These are phyloP conservation scores for Boulengeromyrus knoepffleri DNA, from an alignment of 2,113 vertebrate genomes.

Conservation along the genomic window DNA sequence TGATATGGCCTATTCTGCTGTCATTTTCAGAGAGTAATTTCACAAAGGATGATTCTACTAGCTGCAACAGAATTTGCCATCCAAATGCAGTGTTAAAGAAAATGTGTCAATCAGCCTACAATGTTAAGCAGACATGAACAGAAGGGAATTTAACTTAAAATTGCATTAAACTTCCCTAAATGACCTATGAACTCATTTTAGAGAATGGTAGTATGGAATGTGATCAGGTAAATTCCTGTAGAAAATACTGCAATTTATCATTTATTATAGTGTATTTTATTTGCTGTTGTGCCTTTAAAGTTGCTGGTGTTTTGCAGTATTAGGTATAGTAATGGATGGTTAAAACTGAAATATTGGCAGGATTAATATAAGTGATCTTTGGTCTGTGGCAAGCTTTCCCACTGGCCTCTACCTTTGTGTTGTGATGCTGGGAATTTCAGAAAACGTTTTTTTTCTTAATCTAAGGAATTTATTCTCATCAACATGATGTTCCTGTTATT, in stretches of 20 bases:
- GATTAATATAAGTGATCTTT: neutral
- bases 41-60: neutral
- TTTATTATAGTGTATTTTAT: neutral
- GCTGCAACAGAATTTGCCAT: neutral
- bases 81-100: neutral
- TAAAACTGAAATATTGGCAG: neutral
- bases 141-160: neutral
- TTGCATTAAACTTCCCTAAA: neutral
- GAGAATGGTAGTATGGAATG: neutral
- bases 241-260: neutral
- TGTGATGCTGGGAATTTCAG: neutral
- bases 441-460: constrained; percentile 11
- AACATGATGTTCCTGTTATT: constrained; percentile 29
- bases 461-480: constrained; percentile 34
- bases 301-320: neutral
- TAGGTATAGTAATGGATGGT: neutral
- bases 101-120: neutral
- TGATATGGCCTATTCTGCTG: neutral
- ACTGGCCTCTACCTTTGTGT: neutral
- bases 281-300: neutral
- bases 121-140: neutral
- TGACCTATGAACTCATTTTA: neutral
- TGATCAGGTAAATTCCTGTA: neutral
- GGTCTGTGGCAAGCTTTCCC: neutral
- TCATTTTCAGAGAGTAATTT: neutral